Evolutionary conservation across 2,888 invertebrate genomes (phyloP), one percentile per base, ranked within the genome.

Genomic region (Agelastica alni): DNA sequence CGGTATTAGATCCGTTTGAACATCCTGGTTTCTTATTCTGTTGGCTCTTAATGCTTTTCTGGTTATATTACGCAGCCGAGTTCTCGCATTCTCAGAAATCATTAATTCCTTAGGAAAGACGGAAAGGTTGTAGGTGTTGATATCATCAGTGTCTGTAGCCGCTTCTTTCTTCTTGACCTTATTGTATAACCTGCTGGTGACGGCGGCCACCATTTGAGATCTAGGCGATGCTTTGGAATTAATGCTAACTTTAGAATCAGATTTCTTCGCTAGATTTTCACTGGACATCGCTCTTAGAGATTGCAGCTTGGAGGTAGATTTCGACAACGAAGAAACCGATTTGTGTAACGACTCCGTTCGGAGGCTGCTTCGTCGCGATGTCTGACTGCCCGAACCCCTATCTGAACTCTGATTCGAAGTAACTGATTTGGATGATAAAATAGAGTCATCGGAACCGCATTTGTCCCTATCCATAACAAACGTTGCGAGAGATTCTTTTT

Each of bases 121-220:
- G 13, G 55, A 44, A 12, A 20, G 32, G 5, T 41, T 32, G 14
- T 53, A 45, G 1, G 51, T 56, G 26, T 54, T 57, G 16, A 64
- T 54, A 26, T 73, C 72, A 7, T 69, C 67, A 3, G 75, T 76
- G 51, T 74, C 75, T 2, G 75, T 75, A 0, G 67, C 61, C 2
- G 62, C 66, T 70, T 76, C 77, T 77, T 81, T 75, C 78, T 81
- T 77, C 76, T 83, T 76, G 70, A 80, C 73, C 79, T 83, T 85
- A 1, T 83, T 80, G 68, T 87, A 88, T 9, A 88, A 74, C 63
- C 87, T 77, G 63, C 84, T 83, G 2, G 88, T 88, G 2, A 88
- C 88, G 0, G 86, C 86, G 2, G 87, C 86, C 2, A 88, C 85
- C 44, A 87, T 86, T 73, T 86, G 85, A 13, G 86, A 83, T 66